phyloP scores from a whole-genome alignment of 2,888 invertebrate genomes.

The Macrosoma leucophasiata region DNA sequence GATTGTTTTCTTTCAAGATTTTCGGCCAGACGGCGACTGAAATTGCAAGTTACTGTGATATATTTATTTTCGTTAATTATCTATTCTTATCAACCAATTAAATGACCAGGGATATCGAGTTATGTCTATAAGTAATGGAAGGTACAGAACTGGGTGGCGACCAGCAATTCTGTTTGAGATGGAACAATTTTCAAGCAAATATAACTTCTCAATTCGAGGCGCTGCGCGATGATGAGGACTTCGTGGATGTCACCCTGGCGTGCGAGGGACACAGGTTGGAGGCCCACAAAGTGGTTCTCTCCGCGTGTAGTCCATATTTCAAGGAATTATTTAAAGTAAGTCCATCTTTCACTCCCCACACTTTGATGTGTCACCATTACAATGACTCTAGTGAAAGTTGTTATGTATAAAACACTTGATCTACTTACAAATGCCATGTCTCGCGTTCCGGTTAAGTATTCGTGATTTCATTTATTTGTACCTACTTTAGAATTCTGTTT shows the following conservation, averaged over 20 bases:
- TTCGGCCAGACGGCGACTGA: constrained; percentile 77
- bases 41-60: constrained; percentile 76
- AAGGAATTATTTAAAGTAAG: constrained; percentile 90
- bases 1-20: constrained; percentile 77
- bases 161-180: constrained; percentile 92
- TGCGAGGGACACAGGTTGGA: constrained; percentile 89
- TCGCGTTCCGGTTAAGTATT: constrained; percentile 76
- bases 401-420: constrained; percentile 76
- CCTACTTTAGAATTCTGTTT: constrained; percentile 72
- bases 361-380: constrained; percentile 76
- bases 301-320: constrained; percentile 92
- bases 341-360: constrained; percentile 73
- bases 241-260: constrained; percentile 91
- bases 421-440: constrained; percentile 76
- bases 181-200: constrained; percentile 93
- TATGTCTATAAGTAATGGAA: constrained; percentile 77
- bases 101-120: constrained; percentile 76
- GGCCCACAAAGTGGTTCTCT: constrained; percentile 90
- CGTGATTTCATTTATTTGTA: constrained; percentile 75
- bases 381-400: constrained; percentile 76
- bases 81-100: constrained; percentile 75
- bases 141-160: constrained; percentile 79
- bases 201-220: constrained; percentile 91
- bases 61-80: constrained; percentile 74
- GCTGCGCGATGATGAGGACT: constrained; percentile 89